phyloP scores from a whole-genome alignment of 2,113 vertebrate genomes.

The Turdus rufiventris region DNA sequence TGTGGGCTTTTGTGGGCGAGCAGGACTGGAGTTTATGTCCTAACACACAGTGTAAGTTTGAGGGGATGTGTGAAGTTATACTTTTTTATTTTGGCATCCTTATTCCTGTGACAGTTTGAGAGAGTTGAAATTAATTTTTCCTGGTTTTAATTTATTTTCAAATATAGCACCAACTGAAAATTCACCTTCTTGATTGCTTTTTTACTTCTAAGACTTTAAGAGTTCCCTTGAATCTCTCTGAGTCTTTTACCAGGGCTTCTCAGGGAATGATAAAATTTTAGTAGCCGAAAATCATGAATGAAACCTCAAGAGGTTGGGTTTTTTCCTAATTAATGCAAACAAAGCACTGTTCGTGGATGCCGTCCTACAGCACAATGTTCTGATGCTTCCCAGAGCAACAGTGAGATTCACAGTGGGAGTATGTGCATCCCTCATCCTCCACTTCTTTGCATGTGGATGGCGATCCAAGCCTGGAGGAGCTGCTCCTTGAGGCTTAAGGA shows the following conservation, averaged over 20 bases:
- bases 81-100: neutral
- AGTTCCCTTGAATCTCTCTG: neutral
- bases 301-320: neutral
- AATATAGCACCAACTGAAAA: neutral
- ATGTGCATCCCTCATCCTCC: neutral
- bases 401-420: neutral
- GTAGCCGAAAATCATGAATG: neutral
- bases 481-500: neutral
- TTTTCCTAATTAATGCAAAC: neutral
- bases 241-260: neutral
- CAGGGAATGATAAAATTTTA: neutral
- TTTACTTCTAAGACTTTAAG: neutral
- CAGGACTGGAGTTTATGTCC: neutral
- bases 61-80: neutral
- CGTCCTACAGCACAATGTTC: neutral
- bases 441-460: rapidly evolving
- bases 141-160: neutral
- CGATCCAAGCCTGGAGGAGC: neutral
- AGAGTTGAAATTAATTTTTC: neutral
- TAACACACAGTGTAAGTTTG: rapidly evolving
- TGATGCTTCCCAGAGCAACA: rapidly evolving
- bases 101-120: neutral
- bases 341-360: neutral
- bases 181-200: neutral
- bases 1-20: neutral